Evolutionary conservation across 1,140 invertebrate genomes (phyloP), one percentile per base, ranked within the genome.

Genomic region (Cecropterus lyciades): DNA sequence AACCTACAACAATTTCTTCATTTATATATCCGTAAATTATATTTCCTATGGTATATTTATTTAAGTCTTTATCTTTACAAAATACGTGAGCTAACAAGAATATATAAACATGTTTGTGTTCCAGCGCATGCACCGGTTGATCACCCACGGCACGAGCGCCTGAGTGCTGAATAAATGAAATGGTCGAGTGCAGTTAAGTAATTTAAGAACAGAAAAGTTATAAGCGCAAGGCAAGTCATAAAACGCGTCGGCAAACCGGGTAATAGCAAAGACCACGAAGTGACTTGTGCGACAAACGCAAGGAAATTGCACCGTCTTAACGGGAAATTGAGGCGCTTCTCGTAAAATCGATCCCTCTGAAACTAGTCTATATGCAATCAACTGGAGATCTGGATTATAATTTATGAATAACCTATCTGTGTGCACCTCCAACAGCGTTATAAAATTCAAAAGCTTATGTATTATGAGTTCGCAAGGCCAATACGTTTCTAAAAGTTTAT

Each of bases 311-410:
- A 72, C 62, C 55, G 57, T 64, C 67, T 62, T 70, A 56, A 20
- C 68, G 70, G 75, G 77, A 78, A 82, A 82, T 80, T 76, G 75
- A 82, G 73, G 74, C 59, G 73, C 49, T 70, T 43, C 57, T 77
- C 59, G 59, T 70, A 78, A 77, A 78, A 73, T 71, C 66, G 71
- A 71, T 64, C 70, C 67, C 37, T 45, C 55, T 67, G 52, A 66
- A 71, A 77, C 71, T 65, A 73, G 71, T 73, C 67, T 72, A 75
- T 77, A 73, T 77, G 69, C 74, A 73, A 73, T 77, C 71, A 73
- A 72, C 51, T 68, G 40, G 24, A 53, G 68, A 67, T 69, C 43
- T 55, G 46, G 33, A 66, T 63, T 68, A 77, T 77, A 77, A 77
- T 77, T 72, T 75, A 72, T 75, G 70, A 72, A 73, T 71, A 69